phyloP scores from a whole-genome alignment of 2,113 vertebrate species.

The Polypterus senegalus region DNA sequence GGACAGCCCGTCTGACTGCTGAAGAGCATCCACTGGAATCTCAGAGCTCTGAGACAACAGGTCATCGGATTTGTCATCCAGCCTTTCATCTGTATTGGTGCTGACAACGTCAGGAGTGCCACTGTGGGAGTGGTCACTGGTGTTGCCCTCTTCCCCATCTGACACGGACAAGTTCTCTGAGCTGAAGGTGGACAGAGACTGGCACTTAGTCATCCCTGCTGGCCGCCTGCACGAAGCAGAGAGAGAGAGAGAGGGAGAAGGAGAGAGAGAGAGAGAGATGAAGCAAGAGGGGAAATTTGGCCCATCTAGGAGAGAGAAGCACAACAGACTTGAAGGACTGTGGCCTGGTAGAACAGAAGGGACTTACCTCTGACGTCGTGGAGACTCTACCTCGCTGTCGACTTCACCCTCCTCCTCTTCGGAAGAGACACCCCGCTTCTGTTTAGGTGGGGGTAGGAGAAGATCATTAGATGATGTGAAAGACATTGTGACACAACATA shows the following conservation, averaged over 20 bases:
- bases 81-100: constrained; percentile 76
- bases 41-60: constrained; percentile 76
- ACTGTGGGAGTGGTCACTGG: constrained; percentile 78
- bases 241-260: not conserved
- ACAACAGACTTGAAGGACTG: not conserved
- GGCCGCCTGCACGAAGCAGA: constrained; percentile 41
- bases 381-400: constrained; percentile 79
- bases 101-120: constrained; percentile 81
- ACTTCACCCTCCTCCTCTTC: constrained; percentile 88
- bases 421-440: constrained; percentile 79
- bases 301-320: not conserved
- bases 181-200: constrained; percentile 80
- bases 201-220: constrained; percentile 67
- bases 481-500: not conserved
- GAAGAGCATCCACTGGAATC: constrained; percentile 62
- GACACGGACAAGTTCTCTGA: constrained; percentile 76
- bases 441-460: constrained; percentile 7
- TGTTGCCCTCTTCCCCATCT: constrained; percentile 80
- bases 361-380: constrained; percentile 63
- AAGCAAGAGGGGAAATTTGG: not conserved
- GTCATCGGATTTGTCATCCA: constrained; percentile 75
- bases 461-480: not conserved
- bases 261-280: not conserved
- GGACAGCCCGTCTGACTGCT: constrained; percentile 55
- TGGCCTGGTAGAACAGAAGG: not conserved